Base-by-base conservation (phyloP, 92 coral and sea anemone species). In the Phymanthus crucifer region DNA sequence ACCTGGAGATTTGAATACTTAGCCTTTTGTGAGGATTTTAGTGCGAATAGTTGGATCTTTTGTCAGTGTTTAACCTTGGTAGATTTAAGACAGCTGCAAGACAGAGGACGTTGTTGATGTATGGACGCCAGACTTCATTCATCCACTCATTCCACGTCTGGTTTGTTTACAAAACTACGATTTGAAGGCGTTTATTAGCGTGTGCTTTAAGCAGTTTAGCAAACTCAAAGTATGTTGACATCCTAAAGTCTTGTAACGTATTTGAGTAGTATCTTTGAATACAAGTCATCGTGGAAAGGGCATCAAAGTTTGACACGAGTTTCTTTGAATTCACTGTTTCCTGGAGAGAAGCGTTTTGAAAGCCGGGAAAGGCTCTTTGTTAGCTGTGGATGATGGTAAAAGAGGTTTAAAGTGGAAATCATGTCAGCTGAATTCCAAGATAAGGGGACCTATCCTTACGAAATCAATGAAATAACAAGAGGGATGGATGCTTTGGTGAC, bases 401-500 rank as follows among this genome's bases (percentile, higher is more conserved):
- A 7, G 14, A 16, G 10, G 3, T 33, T 65, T 48, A 76, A 34
- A 26, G 13, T 32, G 70, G 68, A 27, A 26, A 61, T 2, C 31
- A 57, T 73, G 71, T 58, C 80, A 29, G 61, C 86, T 31, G 64
- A 45, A 14, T 43, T 11, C 57, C 38, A 40, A 24, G 45, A 27
- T 40, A 43, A 73, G 65, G 86, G 43, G 12, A 31, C 17, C 0
- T 64, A 73, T 82, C 27, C 73, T n/a, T 50, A 64, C 21, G 80
- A 74, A 18, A 31, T 82, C 8, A 50, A 74, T 73, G 35, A 82
- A 73, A 82, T 82, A 1, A 82, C 86, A 0, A 66, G 65, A 40
- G 86, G 86, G 32, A 82, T 82, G 27, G 74, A 74, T 26, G 3
- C 71, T 58, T 65, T 82, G 64, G 86, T 65, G 56, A 77, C 70